Conservation (phyloP, 2,888 invertebrate genomes). For the Lypha dubia region DNA sequence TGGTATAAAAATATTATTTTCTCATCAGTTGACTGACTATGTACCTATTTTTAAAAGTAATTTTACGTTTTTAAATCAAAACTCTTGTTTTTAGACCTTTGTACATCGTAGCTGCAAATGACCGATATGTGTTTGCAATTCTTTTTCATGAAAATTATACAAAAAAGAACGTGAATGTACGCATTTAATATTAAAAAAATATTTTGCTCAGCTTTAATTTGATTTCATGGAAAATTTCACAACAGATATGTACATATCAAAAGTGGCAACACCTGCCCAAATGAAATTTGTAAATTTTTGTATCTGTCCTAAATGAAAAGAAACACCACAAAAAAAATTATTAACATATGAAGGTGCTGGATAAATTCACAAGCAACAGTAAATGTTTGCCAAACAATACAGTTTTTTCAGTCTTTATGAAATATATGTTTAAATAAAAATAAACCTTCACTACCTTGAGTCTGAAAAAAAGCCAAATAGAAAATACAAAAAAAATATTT, state of each 20-base stretch:
- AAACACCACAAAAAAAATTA: constrained; percentile 48
- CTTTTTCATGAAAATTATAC: too few relatives aligned
- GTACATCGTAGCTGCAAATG: too few relatives aligned
- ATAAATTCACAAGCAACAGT: constrained; percentile 37
- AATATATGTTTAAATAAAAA: constrained; percentile 52
- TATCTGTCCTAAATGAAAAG: constrained; percentile 33
- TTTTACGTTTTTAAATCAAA: too few relatives aligned
- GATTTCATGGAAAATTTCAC: constrained; percentile 57
- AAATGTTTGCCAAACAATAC: constrained; percentile 7
- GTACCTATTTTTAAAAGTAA: too few relatives aligned
- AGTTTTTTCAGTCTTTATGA: background rate
- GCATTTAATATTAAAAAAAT: background rate
- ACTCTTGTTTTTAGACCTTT: too few relatives aligned
- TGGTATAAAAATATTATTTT: too few relatives aligned
- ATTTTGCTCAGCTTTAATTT: constrained; percentile 25
- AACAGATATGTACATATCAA: constrained; percentile 49
- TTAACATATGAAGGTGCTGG: constrained; percentile 48
- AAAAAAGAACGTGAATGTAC: too few relatives aligned
- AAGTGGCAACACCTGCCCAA: constrained; percentile 78
- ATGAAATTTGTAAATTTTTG: constrained; percentile 16
- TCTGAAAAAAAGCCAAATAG: constrained; percentile 32
- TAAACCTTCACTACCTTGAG: constrained; percentile 62
- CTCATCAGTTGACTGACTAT: too few relatives aligned
- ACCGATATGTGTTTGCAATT: too few relatives aligned
- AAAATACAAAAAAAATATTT: constrained; percentile 38